Base-by-base conservation (phyloP, 2,113 vertebrate species). In the Chroicocephalus ridibundus region DNA sequence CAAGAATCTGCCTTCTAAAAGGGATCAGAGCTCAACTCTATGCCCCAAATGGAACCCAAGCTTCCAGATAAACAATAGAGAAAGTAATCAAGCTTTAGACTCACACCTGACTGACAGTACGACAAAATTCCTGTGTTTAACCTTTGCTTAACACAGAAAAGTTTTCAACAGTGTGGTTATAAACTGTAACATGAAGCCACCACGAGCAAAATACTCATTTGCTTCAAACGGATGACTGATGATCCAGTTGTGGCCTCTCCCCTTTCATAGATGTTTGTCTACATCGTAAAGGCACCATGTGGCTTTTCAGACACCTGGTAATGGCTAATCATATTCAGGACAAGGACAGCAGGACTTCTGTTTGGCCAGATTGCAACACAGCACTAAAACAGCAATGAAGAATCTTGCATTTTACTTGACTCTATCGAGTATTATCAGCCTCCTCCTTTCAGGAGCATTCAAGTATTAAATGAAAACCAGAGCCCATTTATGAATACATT, bases 381-480 rank as follows among this genome's bases (percentile, higher is more conserved):
- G 44, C 27, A 52, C 34, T 92, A 78, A 94, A 93, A 85, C 10
- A 90, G 15, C 64, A 85, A 49, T 40, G 46, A 94, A 42, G 42
- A 62, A 91, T 78, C 93, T 82, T 94, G 36, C 57, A 47, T 94
- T 93, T 93, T 82, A 64, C 77, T 93, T 94, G 61, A 76, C 22
- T 89, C 31, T 93, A 44, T 69, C 0, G 3, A 91, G 40, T 71
- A 86, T 79, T 85, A 80, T 82, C 61, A 87, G 11, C 6, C 15
- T 71, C 11, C 29, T 60, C 18, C 60, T 84, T 95, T 88, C 82
- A 82, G 79, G 26, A 65, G 66, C 82, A 81, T 87, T 88, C 58
- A 81, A 61, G 55, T 84, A 86, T 88, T 94, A 95, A 95, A 93
- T 93, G 94, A 89, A 96, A 94, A 94, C 36, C 61, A 92, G 52